phyloP scores from a whole-genome alignment of 2,888 invertebrate species.

The Plagiodera versicolora region DNA sequence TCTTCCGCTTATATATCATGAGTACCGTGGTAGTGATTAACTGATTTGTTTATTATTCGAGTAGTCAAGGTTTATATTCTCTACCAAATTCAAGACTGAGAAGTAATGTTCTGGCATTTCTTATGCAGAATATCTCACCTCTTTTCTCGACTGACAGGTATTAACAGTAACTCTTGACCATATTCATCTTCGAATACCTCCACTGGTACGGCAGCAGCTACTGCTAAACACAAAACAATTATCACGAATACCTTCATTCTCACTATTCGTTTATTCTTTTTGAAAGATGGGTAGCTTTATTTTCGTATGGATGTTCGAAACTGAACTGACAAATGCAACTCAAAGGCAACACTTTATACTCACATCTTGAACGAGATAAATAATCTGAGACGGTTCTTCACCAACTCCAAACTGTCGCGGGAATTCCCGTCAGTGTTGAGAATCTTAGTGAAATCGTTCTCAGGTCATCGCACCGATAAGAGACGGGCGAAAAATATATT shows the following conservation, averaged over 20 bases:
- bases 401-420: neutral
- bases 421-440: neutral
- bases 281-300: neutral
- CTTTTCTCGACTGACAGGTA: constrained; percentile 25
- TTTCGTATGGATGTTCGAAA: neutral
- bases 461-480: neutral
- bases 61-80: too few species aligned
- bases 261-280: neutral
- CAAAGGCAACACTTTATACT: neutral
- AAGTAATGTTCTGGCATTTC: too few species aligned
- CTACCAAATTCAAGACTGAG: too few species aligned
- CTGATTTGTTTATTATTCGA: too few species aligned
- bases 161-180: constrained; percentile 23
- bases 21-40: too few species aligned
- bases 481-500: neutral
- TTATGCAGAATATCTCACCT: constrained; percentile 19
- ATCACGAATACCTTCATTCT: constrained; percentile 23
- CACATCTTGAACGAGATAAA: neutral
- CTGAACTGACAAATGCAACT: neutral
- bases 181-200: constrained; percentile 29
- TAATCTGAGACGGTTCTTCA: neutral
- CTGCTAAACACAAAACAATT: constrained; percentile 16
- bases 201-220: constrained; percentile 22
- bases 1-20: too few species aligned
- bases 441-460: neutral